Conservation (phyloP, 2,113 vertebrate species). For the Potamarius usumacintae region DNA sequence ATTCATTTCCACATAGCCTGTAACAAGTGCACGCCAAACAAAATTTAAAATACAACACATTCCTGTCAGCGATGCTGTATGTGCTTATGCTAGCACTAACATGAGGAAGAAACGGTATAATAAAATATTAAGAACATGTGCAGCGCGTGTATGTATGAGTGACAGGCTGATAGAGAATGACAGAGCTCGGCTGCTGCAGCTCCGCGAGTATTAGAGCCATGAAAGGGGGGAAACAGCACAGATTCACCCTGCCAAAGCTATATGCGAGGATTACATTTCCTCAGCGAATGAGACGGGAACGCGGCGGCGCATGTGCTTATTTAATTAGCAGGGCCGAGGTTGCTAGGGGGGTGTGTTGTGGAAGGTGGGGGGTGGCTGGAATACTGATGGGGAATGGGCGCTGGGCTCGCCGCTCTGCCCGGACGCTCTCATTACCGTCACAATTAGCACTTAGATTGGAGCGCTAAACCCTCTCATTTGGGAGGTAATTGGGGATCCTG, state of each 20-base stretch:
- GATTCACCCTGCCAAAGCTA: slow-evolving; percentile 89
- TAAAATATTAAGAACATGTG: slow-evolving; percentile 28
- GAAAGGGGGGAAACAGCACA: slow-evolving; percentile 68
- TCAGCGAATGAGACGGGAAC: slow-evolving; percentile 90
- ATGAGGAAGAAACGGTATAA: not conserved
- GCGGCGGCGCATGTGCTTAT: slow-evolving; percentile 97
- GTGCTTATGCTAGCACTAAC: not conserved
- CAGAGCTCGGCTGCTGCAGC: slow-evolving; percentile 28
- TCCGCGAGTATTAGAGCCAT: slow-evolving; percentile 38
- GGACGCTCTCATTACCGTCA: slow-evolving; percentile 95
- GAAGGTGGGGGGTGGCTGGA: slow-evolving; percentile 58
- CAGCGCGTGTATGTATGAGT: slow-evolving; percentile 1
- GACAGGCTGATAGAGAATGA: slow-evolving; percentile 27
- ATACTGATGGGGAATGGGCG: slow-evolving; percentile 89
- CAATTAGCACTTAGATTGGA: slow-evolving; percentile 99
- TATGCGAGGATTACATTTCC: slow-evolving; percentile 98
- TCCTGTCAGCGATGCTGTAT: slow-evolving; percentile 19
- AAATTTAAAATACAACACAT: slow-evolving; percentile 32
- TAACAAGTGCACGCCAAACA: slow-evolving; percentile 10
- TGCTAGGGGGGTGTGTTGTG: slow-evolving; percentile 47
- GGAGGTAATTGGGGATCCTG: slow-evolving; percentile 91
- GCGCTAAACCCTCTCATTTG: slow-evolving; percentile 93
- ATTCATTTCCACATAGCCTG: not conserved
- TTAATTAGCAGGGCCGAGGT: slow-evolving; percentile 93
- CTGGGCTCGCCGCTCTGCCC: slow-evolving; percentile 83